These are phyloP conservation scores for Hedya salicella DNA, from an alignment of 2,888 invertebrate species.

Conservation along the genomic window DNA sequence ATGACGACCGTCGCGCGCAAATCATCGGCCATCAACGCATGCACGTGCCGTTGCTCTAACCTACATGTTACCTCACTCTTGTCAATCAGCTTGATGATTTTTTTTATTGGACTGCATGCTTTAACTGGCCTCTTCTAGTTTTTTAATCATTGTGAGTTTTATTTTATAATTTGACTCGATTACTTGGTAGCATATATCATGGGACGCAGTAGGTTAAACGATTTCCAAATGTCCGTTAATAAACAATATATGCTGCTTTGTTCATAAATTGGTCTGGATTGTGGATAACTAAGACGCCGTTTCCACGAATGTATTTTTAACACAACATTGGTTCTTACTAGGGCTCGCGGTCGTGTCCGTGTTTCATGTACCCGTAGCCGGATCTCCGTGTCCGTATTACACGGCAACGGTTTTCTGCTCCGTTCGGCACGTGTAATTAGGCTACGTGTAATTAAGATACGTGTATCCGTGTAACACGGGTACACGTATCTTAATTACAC, in stretches of 20 bases:
- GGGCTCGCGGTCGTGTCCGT: too few species aligned
- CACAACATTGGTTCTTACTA: too few species aligned
- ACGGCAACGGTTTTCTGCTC: too few species aligned
- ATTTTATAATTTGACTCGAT: not conserved
- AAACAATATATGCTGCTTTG: constrained; percentile 13
- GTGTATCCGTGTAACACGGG: too few species aligned
- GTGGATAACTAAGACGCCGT: too few species aligned
- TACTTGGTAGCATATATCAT: constrained; percentile 13
- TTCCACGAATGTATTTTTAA: too few species aligned
- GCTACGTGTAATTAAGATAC: too few species aligned
- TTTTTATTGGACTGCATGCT: constrained; percentile 16
- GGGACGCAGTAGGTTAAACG: not conserved
- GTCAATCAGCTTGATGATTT: not conserved
- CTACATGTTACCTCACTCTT: not conserved
- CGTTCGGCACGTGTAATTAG: too few species aligned
- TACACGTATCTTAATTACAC: too few species aligned
- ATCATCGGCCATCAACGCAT: constrained; percentile 34
- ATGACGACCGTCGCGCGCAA: constrained; percentile 51
- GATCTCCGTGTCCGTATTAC: too few species aligned
- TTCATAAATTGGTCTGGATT: not conserved
- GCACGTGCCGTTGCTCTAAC: constrained; percentile 12
- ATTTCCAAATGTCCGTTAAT: too few species aligned
- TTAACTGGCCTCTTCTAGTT: constrained; percentile 7
- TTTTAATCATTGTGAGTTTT: not conserved
- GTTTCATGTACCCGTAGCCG: too few species aligned